These are phyloP conservation scores for Bicyclus anynana DNA, from an alignment of 1,140 invertebrate genomes.

Conservation along the genomic window DNA sequence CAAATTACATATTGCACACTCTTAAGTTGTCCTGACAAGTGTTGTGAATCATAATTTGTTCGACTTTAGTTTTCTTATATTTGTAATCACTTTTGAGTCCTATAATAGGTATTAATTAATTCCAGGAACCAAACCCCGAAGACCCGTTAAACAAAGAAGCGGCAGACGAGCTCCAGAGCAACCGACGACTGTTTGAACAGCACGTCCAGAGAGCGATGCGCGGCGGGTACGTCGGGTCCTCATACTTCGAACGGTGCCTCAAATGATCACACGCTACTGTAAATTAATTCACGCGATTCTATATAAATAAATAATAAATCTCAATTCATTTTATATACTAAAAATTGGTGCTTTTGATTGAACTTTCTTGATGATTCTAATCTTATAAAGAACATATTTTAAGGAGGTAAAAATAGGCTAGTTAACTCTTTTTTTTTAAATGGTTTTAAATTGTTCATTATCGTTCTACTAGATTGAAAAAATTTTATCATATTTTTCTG, in stretches of 20 bases:
- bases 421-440: too few species aligned
- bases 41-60: too few species aligned
- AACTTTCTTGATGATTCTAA: neutral
- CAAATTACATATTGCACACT: too few species aligned
- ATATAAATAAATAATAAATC: constrained; percentile 72
- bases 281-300: constrained; percentile 56
- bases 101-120: neutral
- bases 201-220: constrained; percentile 98
- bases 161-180: constrained; percentile 97
- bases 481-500: too few species aligned
- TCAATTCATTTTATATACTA: constrained; percentile 53
- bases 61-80: too few species aligned
- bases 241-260: constrained; percentile 96
- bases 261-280: constrained; percentile 84
- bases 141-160: constrained; percentile 99
- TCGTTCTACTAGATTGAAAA: too few species aligned
- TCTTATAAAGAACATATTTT: neutral
- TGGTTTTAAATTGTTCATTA: too few species aligned
- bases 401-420: too few species aligned
- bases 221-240: constrained; percentile 94
- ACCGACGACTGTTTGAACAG: constrained; percentile 95
- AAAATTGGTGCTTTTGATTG: neutral
- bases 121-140: constrained; percentile 97
- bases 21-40: too few species aligned
- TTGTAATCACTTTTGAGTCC: too few species aligned